phyloP scores from a whole-genome alignment of 92 coral and sea anemone species.

The Epizoanthus stellaris region DNA sequence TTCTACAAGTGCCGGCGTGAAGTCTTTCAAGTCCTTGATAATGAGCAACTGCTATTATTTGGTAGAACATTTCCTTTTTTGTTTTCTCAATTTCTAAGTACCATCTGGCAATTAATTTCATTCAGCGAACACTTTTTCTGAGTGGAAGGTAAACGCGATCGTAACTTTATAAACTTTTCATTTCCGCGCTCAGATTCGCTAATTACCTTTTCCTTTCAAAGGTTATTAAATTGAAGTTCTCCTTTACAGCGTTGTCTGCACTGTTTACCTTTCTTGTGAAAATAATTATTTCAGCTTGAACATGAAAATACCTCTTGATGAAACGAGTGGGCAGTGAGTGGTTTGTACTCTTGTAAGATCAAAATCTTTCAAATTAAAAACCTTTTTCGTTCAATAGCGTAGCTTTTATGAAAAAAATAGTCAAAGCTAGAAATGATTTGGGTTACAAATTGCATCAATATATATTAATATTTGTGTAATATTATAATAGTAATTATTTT shows the following conservation, averaged over 20 bases:
- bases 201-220: not conserved
- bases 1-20: not conserved
- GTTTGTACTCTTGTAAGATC: too few species aligned
- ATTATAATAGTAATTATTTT: too few species aligned
- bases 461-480: too few species aligned
- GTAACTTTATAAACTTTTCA: conserved; percentile 41
- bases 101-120: not conserved
- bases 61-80: not conserved
- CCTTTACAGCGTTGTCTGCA: not conserved
- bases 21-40: not conserved
- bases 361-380: too few species aligned
- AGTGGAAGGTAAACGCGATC: conserved; percentile 34
- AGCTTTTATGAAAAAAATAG: too few species aligned
- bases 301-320: not conserved
- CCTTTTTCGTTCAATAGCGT: too few species aligned
- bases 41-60: not conserved
- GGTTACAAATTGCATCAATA: too few species aligned
- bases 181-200: conserved; percentile 5
- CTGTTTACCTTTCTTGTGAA: conserved; percentile 3
- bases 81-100: not conserved
- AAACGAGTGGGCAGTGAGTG: not conserved
- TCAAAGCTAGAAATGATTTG: too few species aligned
- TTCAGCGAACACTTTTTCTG: not conserved
- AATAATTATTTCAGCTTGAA: not conserved
- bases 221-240: conserved; percentile 4